Evolutionary conservation across 2,797 vertebrate genomes (phyloP).

Genomic region (Carapus acus): DNA sequence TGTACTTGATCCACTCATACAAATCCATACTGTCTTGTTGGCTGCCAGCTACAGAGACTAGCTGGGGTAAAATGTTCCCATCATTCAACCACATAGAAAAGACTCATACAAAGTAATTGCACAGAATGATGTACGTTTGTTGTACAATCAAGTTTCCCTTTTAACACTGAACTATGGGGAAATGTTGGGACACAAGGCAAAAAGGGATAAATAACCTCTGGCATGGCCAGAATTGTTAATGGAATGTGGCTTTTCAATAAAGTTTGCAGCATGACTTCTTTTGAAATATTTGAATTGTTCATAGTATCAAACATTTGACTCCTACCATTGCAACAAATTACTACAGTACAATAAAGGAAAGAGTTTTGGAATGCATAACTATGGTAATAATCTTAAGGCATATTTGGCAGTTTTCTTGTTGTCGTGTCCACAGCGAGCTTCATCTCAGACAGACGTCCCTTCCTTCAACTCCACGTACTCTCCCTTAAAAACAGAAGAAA

Average conservation of each 20-base stretch:
- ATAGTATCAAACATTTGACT: slow-evolving; percentile 73
- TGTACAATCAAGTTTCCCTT: slow-evolving; percentile 75
- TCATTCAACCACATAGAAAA: slow-evolving; percentile 68
- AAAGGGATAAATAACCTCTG: slow-evolving; percentile 62
- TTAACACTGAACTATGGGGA: slow-evolving; percentile 77
- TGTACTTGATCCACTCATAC: slow-evolving; percentile 79
- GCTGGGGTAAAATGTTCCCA: slow-evolving; percentile 62
- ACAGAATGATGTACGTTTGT: slow-evolving; percentile 76
- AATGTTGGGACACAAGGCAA: slow-evolving; percentile 63
- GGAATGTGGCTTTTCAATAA: slow-evolving; percentile 75
- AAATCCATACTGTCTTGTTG: slow-evolving; percentile 68
- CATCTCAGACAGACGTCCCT: slow-evolving; percentile 88
- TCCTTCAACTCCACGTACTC: slow-evolving; percentile 78
- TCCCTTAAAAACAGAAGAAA: slow-evolving; percentile 66
- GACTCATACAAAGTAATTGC: slow-evolving; percentile 80
- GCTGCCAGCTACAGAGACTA: slow-evolving; percentile 62
- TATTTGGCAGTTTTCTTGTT: slow-evolving; percentile 83
- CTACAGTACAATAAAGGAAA: slow-evolving; percentile 79
- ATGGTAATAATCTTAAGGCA: slow-evolving; percentile 85
- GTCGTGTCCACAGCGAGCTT: slow-evolving; percentile 59
- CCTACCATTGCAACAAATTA: slow-evolving; percentile 65
- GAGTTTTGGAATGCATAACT: slow-evolving; percentile 82
- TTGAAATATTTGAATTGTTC: slow-evolving; percentile 66
- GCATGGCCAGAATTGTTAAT: slow-evolving; percentile 61
- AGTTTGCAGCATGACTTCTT: slow-evolving; percentile 65